Base-by-base conservation (phyloP, 1,140 invertebrate genomes). In the Wasmannia auropunctata region DNA sequence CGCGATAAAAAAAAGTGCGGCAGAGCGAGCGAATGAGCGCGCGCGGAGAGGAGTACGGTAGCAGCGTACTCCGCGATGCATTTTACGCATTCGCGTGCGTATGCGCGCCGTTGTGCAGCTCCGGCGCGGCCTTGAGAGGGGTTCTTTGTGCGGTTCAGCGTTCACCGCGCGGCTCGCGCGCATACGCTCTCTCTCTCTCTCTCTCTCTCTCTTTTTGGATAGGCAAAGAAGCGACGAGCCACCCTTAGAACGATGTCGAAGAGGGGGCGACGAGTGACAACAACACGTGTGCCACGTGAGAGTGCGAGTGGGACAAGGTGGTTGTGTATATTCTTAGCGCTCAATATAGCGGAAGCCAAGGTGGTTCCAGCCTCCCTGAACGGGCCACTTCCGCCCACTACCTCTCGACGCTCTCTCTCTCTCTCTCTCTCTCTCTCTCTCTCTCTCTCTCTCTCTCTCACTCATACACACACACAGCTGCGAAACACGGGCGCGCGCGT, bases 281-380 rank as follows among this genome's bases (percentile, higher is more conserved):
- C 51, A 88, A 74, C 88, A 90, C 87, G 85, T 90, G 88, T 86
- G 70, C 63, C 37, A 86, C 34, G 67, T 81, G 67, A 85, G 62
- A 86, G 83, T 86, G 85, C 76, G 60, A 74, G 79, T 90, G 43
- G 83, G 83, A 93, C 87, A 93, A 94, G 93, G 94, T 95, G 93
- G 93, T 93, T 92, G 91, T 87, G 86, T 86, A 63, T 86, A 89
- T 90, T 85, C 75, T 77, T 86, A 86, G 86, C 49, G 79, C 92
- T 95, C 91, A 93, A 95, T 95, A 91, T 94, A 93, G 93, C 94
- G 94, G 95, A 95, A 95, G 95, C 94, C 94, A 95, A 95, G 94
- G 95, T 95, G 94, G 94, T 95, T 94, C 93, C 93, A 95, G 94
- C 94, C 92, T 95, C 94, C 92, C 90, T 90, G 87, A 90, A 92